A percentile compares a stretch with the other conserved stretches of the same genome.
Conservation (phyloP, 2,113 vertebrate genomes). For the Romanogobio albipinnatus region DNA sequence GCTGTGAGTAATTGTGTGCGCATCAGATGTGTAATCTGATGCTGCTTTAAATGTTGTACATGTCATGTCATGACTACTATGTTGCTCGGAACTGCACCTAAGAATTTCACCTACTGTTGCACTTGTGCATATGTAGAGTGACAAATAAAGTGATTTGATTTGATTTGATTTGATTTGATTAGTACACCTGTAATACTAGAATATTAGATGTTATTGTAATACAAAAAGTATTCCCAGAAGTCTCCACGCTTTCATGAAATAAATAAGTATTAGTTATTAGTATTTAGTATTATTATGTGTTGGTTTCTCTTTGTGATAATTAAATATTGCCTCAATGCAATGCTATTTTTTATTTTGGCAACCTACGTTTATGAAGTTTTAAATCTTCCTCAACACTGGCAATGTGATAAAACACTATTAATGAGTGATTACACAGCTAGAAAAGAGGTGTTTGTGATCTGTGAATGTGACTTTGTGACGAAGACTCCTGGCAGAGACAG, state of each 20-base stretch:
- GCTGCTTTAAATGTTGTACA: no score
- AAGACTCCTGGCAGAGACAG: background rate
- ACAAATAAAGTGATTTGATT: no score
- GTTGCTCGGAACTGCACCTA: no score
- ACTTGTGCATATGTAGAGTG: no score
- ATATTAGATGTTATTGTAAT: background rate
- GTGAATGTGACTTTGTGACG: background rate
- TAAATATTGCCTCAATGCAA: background rate
- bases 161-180: no score
- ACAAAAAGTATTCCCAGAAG: background rate
- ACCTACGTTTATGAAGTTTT: background rate
- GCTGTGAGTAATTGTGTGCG: no score
- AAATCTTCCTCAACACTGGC: background rate
- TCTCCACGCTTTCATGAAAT: background rate
- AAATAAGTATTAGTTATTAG: background rate
- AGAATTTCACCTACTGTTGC: no score
- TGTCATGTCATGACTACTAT: no score
- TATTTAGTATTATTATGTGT: background rate
- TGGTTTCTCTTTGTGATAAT: background rate
- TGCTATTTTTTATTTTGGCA: conserved; percentile 6
- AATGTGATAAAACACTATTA: background rate
- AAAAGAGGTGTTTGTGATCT: conserved; percentile 7
- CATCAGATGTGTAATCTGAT: no score
- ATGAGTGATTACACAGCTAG: background rate
- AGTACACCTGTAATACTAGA: no score